Percentiles rank a stretch among this genome's conserved stretches.
phyloP scores from a whole-genome alignment of 2,113 vertebrate species.

The Orcinus orca region DNA sequence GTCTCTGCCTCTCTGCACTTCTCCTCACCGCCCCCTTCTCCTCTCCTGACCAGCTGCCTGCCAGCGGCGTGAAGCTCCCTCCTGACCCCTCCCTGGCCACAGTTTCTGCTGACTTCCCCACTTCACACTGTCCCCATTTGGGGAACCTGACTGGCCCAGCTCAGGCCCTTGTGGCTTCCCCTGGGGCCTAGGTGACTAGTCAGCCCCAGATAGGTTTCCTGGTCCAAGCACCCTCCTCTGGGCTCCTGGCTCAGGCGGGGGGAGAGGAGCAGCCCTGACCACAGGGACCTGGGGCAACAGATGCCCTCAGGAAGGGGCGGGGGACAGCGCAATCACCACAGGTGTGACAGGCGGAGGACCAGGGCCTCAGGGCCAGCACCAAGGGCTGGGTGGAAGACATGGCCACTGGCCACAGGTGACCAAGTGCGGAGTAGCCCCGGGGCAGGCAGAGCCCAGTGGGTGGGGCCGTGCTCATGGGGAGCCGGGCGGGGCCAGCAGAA shows the following conservation, averaged over 20 bases:
- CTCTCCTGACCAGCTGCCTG: neutral
- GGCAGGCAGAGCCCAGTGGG: too few relatives aligned
- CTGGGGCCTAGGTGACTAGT: neutral
- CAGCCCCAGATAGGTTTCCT: neutral
- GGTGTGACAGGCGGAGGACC: neutral
- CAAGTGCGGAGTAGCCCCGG: neutral
- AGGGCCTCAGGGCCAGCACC: neutral
- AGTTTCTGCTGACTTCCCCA: neutral
- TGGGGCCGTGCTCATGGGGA: neutral
- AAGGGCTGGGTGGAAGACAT: too few relatives aligned
- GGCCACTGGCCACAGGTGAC: neutral
- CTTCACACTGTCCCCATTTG: neutral
- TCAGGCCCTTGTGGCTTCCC: neutral
- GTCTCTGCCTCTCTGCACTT: neutral
- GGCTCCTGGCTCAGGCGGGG: neutral
- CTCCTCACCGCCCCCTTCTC: too few relatives aligned
- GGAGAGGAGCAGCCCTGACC: neutral
- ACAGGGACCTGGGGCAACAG: neutral
- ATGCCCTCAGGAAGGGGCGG: too few relatives aligned
- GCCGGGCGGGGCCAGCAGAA: neutral
- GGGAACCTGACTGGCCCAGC: neutral
- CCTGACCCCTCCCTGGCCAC: too few relatives aligned
- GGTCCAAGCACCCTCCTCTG: neutral
- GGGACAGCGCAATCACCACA: neutral
- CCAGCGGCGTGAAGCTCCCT: neutral